Evolutionary conservation across 1,140 invertebrate genomes (phyloP), one percentile per base, ranked within the genome.

Genomic region (Anthonomus grandis): DNA sequence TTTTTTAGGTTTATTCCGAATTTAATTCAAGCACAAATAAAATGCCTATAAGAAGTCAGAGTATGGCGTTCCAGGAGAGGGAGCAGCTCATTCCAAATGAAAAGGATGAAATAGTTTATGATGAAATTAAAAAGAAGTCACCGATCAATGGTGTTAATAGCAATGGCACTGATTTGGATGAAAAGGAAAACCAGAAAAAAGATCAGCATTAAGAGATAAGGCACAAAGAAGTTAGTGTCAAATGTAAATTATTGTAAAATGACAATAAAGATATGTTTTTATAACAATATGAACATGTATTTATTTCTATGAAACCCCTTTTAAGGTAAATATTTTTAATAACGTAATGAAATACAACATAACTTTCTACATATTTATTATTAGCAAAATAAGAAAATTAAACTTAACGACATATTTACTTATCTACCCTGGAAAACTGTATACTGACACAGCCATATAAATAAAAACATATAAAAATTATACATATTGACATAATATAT

Each of bases 41-140:
- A 47, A 38, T 63, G 21, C 46, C 46, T n/a, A 52, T 55, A 21
- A 64, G 55, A 52, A 67, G 65, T 48, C 37, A 54, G 15, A 68
- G 63, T 48, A 42, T 63, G 21, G 46, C 44, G 5, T 46, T 52
- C 10, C 41, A 57, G 13, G 61, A 67, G 27, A 48, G 57, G 31
- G 52, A 65, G 19, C 57, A 60, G 10, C 48, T 67, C 8, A 64
- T 68, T 34, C 64, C 64, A 10, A 64, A 69, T 41, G 69, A 70
- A 60, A 68, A 66, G 38, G 69, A 70, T 38, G 69, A 70, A 54
- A 61, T 70, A 19, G 64, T 64, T 24, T 69, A 70, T 47, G 69
- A 69, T 53, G 49, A 62, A 62, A 58, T 62, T 24, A 62, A 60
- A 44, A 51, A 53, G 24, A 44, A 50, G 17, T 13, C 41, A 1